Conservation (phyloP, 2,888 invertebrate species). For the Disparrhopalites patrizii region DNA sequence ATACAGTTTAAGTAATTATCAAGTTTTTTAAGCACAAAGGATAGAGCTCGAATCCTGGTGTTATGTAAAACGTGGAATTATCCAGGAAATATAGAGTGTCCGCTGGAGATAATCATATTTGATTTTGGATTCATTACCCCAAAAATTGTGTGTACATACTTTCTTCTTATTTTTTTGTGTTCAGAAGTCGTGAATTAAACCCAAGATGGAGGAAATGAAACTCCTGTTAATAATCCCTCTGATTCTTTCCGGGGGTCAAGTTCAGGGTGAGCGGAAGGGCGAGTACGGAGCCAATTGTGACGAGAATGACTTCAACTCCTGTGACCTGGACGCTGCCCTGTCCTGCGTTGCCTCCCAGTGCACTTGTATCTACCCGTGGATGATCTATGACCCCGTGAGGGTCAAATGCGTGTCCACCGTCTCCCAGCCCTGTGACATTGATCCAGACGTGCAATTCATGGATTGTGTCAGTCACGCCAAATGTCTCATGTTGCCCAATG, state of each 20-base stretch:
- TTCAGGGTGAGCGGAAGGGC: background rate
- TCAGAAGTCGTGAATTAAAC: no score
- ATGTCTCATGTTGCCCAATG: background rate
- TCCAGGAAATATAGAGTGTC: no score
- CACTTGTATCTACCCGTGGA: conserved; percentile 11
- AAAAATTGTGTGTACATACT: background rate
- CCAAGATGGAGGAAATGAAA: no score
- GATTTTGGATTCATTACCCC: background rate
- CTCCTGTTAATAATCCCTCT: background rate
- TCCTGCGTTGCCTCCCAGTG: background rate
- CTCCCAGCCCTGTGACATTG: background rate
- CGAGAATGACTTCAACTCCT: conserved; percentile 3
- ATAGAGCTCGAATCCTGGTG: no score
- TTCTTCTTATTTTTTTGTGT: background rate
- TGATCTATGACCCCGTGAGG: conserved; percentile 7
- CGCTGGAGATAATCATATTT: no score
- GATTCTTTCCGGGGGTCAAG: background rate
- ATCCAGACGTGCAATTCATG: background rate
- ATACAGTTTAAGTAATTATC: no score
- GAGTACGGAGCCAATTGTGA: background rate
- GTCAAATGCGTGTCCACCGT: conserved; percentile 9
- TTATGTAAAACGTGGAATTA: no score
- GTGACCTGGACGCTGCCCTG: background rate
- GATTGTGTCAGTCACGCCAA: conserved; percentile 9
- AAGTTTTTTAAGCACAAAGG: background rate